Percentiles rank a stretch among this genome's conserved stretches.
Conservation (phyloP, 2,888 invertebrate species). For the Poecilus cupreus region DNA sequence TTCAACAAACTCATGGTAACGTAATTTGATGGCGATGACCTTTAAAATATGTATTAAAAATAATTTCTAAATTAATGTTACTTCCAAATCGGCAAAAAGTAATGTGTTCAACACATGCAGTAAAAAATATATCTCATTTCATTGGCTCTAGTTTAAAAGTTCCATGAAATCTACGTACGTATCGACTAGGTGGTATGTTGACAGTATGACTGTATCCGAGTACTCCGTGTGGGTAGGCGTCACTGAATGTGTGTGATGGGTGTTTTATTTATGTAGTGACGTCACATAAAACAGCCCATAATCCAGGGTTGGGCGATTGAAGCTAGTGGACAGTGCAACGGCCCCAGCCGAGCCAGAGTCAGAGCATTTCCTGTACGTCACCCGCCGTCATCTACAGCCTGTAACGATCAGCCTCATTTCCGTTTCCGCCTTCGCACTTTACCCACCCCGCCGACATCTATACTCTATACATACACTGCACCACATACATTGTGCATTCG, state of each 20-base stretch:
- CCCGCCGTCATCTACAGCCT: constrained; percentile 63
- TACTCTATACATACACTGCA: background rate
- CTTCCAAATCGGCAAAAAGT: too few relatives aligned
- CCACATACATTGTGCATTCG: background rate
- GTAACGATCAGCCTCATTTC: constrained; percentile 66
- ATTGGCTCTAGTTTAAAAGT: background rate
- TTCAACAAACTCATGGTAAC: too few relatives aligned
- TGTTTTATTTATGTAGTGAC: constrained; percentile 44
- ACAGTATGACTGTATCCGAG: background rate
- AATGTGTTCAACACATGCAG: too few relatives aligned
- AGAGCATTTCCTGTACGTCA: constrained; percentile 62
- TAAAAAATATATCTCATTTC: too few relatives aligned
- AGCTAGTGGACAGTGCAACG: background rate
- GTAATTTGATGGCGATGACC: too few relatives aligned
- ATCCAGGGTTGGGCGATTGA: constrained; percentile 9
- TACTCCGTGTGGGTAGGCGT: background rate
- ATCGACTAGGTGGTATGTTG: background rate
- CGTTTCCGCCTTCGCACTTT: constrained; percentile 65
- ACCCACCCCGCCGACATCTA: background rate
- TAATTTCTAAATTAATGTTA: too few relatives aligned
- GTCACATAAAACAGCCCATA: constrained; percentile 36
- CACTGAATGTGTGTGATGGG: background rate
- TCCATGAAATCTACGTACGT: too few relatives aligned
- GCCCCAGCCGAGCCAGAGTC: background rate
- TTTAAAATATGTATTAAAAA: too few relatives aligned